Evolutionary conservation across 2,113 vertebrate genomes (phyloP), one percentile per base, ranked within the genome.

Genomic region (Alectura lathami): DNA sequence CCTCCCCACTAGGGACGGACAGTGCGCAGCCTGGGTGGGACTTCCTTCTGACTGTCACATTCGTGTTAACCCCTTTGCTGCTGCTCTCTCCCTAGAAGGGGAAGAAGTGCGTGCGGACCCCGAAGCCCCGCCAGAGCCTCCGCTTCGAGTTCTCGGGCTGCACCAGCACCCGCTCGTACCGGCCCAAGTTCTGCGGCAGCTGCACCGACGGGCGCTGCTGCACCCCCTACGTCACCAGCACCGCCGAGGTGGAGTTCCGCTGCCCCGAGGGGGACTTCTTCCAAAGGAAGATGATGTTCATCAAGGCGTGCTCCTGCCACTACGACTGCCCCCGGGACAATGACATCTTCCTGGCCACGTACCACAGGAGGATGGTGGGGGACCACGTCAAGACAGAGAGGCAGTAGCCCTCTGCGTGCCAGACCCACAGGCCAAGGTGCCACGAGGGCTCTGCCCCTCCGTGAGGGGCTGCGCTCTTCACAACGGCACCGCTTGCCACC

Each of bases 281-380:
- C 95, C 95, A 69, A 30, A 94, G 94, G 64, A 98, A 98, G 94
- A 98, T 98, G 97, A 98, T 98, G 98, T 97, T 98, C 78, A 98
- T 98, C 95, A 98, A 96, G 94, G 96, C 91, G 62, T 98, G 98
- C 91, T 97, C 97, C 91, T 98, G 98, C 93, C 98, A 98, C 91
- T 69, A 95, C 0, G 95, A 98, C 94, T 98, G 98, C 30, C 98
- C 98, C 7, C 92, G 79, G 2, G 97, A 98, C 75, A 98, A 98
- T 0, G 97, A 98, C 93, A 98, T 98, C 94, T 98, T 98, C 95
- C 88, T 98, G 84, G 96, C 97, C 13, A 97, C 94, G 0, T 91
- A 98, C 83, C 96, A 85, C 43, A 81, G 94, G 76, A 95, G 89
- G 81, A 98, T 98, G 98, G 94, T 94, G 0, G 97, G 97, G 13